phyloP scores from a whole-genome alignment of 2,888 invertebrate species.

The Drosophila seclusa region DNA sequence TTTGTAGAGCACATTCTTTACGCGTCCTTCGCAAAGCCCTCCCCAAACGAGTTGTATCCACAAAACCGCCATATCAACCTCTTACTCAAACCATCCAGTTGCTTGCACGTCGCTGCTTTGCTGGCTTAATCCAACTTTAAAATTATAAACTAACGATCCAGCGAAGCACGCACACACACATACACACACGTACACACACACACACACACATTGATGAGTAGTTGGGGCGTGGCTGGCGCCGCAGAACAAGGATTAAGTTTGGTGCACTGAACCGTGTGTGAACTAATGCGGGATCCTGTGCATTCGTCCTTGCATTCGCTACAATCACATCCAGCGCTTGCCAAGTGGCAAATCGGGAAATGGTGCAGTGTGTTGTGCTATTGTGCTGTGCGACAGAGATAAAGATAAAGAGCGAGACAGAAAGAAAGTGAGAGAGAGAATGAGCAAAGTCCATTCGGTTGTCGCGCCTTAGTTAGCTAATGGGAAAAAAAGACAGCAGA shows the following conservation, averaged over 20 bases:
- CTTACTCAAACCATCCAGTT: constrained; percentile 4
- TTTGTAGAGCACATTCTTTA: constrained; percentile 68
- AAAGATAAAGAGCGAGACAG: neutral
- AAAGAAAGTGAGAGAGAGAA: neutral
- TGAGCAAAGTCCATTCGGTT: constrained; percentile 59
- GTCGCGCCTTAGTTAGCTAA: constrained; percentile 67
- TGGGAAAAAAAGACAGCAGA: constrained; percentile 26
- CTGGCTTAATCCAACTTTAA: constrained; percentile 79
- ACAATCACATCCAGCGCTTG: constrained; percentile 71
- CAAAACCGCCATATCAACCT: neutral
- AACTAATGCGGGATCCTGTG: constrained; percentile 77
- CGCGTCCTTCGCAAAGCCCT: constrained; percentile 20
- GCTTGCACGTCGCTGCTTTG: constrained; percentile 36
- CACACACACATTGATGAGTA: neutral
- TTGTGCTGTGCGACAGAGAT: constrained; percentile 5
- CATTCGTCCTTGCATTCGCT: constrained; percentile 75
- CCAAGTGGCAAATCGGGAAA: constrained; percentile 58
- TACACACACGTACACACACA: constrained; percentile 30
- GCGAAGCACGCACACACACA: constrained; percentile 49
- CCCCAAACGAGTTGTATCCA: neutral
- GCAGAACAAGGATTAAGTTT: constrained; percentile 77
- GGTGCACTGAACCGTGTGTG: constrained; percentile 77
- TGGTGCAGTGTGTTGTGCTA: constrained; percentile 26
- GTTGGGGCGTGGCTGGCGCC: constrained; percentile 41
- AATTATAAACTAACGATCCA: constrained; percentile 81